Base-by-base conservation (phyloP, 2,797 vertebrate species). In the Neopelma chrysocephalum region DNA sequence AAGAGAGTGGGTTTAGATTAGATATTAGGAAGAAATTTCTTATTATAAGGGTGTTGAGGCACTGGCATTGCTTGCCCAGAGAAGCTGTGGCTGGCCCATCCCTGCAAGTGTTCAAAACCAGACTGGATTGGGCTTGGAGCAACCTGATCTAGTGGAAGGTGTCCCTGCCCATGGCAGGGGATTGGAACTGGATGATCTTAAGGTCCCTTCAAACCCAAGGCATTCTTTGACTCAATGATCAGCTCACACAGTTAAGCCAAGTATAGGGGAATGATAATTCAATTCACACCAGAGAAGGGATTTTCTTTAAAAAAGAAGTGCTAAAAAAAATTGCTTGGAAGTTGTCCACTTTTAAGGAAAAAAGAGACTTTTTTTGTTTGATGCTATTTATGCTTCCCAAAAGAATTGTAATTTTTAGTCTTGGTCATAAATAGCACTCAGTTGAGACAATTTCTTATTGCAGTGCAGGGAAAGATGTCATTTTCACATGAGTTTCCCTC, bases 401-500 rank as follows among this genome's bases (percentile, higher is more conserved):
- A 82, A 87, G 18, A 70, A 87, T 53, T 10, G 0, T 32, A 36
- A 7, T 72, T 93, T 76, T 12, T 79, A 84, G 47, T 10, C 25
- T 92, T 60, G 32, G 51, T 62, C 58, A 82, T 79, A 92, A 93
- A 93, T 64, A 87, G 47, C 21, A 62, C 70, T 87, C 70, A 73
- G 9, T 11, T 84, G 70, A 90, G 73, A 90, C 14, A 54, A 65
- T 82, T 36, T 73, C 93, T 93, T 87, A 92, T 90, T 93, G 66
- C 27, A 53, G 36, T 66, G 48, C 15, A 73, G 73, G 48, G 26
- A 51, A 84, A 82, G 32, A 76, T 95, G 73, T 89, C 62, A 70
- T 90, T 93, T 95, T 73, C 88, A 84, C 81, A 89, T 45, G 56
- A 89, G 66, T 70, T 96, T 92, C 93, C 29, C 80, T 95, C 62